phyloP scores from a whole-genome alignment of 1,140 invertebrate genomes.

The Drosophila eugracilis region DNA sequence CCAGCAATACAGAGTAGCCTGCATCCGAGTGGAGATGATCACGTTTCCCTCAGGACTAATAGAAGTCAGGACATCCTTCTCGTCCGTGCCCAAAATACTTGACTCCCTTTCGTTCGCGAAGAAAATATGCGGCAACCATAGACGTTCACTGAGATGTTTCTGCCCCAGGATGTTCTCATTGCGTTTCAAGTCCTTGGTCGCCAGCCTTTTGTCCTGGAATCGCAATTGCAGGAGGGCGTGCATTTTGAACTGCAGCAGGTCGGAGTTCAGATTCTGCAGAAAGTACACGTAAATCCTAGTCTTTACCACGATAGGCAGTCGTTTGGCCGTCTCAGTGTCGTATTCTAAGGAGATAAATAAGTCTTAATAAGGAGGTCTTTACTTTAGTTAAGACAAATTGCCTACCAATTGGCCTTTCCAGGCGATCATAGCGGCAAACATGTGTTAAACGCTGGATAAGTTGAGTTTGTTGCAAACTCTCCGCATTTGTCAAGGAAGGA shows the following conservation, averaged over 20 bases:
- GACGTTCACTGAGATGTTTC: constrained; percentile 88
- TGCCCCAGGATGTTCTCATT: constrained; percentile 89
- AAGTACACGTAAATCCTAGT: constrained; percentile 90
- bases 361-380: neutral
- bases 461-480: constrained; percentile 69
- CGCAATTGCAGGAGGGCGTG: constrained; percentile 91
- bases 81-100: constrained; percentile 88
- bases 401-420: constrained; percentile 72
- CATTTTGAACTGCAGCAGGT: constrained; percentile 93
- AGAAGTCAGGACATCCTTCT: constrained; percentile 91
- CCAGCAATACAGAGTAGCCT: constrained; percentile 91
- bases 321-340: constrained; percentile 62
- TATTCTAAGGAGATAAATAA: constrained; percentile 38
- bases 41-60: constrained; percentile 91
- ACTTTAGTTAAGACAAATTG: no score
- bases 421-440: constrained; percentile 79
- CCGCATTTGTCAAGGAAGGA: constrained; percentile 63
- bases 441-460: constrained; percentile 77
- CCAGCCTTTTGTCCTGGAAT: constrained; percentile 89
- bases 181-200: constrained; percentile 87
- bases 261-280: constrained; percentile 91
- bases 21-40: constrained; percentile 90
- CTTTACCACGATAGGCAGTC: constrained; percentile 87
- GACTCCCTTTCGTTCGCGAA: constrained; percentile 93
- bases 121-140: constrained; percentile 93